Evolutionary conservation across 2,888 invertebrate genomes (phyloP), one percentile per base, ranked within the genome.

Genomic region (Saturnia pavonia): DNA sequence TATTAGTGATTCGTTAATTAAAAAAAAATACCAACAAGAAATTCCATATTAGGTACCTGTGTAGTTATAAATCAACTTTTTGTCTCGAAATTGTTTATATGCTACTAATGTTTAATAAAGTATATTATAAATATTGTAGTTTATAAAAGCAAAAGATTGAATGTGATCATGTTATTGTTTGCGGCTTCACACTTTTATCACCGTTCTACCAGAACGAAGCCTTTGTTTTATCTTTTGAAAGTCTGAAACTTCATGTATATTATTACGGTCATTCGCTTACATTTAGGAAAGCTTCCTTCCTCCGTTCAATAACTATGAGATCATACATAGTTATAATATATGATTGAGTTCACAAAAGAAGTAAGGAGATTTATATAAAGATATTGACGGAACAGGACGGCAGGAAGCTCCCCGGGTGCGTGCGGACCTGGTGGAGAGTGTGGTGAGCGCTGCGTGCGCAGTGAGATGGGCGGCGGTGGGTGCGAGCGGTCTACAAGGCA

Each of bases 401-500:
- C 75, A 78, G 74, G 72, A 79, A 77, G 75, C 75, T 77, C 74
- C 71, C 72, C 51, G 72, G 54, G 57, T 60, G 69, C 45, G 76
- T 78, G 78, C 77, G 72, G 77, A 77, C 78, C 76, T 77, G 70
- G 67, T 51, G 70, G 65, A 19, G 65, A 11, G n/a, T 16, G 54
- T 19, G 48, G 19, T 48, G 48, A 19, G 48, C 19, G 57, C 25
- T 27, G 60, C 9, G 60, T 60, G 60, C 60, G 60, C n/a, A 60
- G 63, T 63, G 63, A 16, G 34, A 34, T 27, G 16, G 27, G 63
- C 63, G 34, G 63, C 65, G 65, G 65, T 80, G 85, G 81, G 90
- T 86, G 89, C 85, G 86, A 82, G 82, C 86, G 87, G 80, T 84
- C 87, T 89, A 88, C 83, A 85, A 85, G 88, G 87, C 79, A 85